Percentiles rank a stretch among this genome's conserved stretches.
Conservation (phyloP, 1,140 invertebrate genomes). For the Leptinotarsa texana region DNA sequence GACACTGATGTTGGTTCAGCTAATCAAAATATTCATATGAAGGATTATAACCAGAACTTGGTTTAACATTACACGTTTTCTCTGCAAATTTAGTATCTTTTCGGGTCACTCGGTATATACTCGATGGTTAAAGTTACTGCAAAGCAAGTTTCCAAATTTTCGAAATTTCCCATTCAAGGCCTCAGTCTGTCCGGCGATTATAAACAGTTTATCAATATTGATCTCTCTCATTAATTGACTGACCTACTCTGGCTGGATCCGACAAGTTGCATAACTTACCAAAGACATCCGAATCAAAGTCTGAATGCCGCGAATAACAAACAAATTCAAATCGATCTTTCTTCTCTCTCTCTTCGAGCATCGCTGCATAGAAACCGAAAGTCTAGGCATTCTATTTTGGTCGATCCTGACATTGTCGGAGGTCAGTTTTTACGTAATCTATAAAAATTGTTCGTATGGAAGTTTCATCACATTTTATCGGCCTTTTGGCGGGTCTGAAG, state of each 20-base stretch:
- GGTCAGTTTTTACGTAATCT: constrained; percentile 50
- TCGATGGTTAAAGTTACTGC: too few species aligned
- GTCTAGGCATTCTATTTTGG: constrained; percentile 46
- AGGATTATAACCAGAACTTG: too few species aligned
- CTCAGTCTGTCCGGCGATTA: too few species aligned
- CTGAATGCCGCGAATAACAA: constrained; percentile 7
- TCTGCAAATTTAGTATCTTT: too few species aligned
- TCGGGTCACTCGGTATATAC: too few species aligned
- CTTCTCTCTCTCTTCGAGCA: constrained; percentile 25
- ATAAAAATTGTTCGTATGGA: not conserved
- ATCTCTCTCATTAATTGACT: not conserved
- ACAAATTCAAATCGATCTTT: constrained; percentile 19
- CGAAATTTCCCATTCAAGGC: too few species aligned
- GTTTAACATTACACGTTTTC: too few species aligned
- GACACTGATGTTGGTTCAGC: too few species aligned
- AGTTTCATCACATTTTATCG: not conserved
- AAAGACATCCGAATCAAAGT: not conserved
- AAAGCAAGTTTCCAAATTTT: too few species aligned
- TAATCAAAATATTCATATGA: too few species aligned
- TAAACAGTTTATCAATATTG: too few species aligned
- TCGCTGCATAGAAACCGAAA: constrained; percentile 43
- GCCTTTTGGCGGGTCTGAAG: too few species aligned
- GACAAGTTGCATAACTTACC: not conserved
- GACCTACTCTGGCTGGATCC: not conserved
- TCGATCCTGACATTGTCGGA: constrained; percentile 49